phyloP scores from a whole-genome alignment of 2,113 vertebrate genomes.

The Nesospiza acunhae region DNA sequence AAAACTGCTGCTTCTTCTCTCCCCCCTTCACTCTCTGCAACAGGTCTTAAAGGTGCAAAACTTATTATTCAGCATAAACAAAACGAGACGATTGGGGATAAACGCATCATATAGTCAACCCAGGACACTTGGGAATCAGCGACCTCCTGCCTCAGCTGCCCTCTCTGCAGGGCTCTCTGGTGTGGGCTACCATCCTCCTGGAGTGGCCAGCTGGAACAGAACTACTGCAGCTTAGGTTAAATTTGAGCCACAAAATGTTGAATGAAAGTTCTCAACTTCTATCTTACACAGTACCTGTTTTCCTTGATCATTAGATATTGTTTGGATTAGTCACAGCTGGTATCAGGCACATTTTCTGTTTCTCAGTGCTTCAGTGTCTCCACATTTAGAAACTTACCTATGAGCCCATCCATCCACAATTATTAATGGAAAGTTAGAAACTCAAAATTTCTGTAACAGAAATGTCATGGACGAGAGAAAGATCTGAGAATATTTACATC shows the following conservation, averaged over 20 bases:
- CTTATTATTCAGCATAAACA: too few species aligned
- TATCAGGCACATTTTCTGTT: background rate
- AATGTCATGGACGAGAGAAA: background rate
- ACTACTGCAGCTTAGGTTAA: background rate
- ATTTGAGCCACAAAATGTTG: background rate
- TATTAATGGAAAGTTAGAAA: background rate
- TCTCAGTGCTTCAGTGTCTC: background rate
- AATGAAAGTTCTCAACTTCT: background rate
- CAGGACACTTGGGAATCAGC: background rate
- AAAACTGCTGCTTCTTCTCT: too few species aligned
- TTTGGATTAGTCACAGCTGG: background rate
- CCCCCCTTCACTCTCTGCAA: too few species aligned
- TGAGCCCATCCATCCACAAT: background rate
- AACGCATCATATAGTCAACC: too few species aligned
- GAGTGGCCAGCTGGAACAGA: background rate
- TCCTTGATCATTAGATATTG: background rate
- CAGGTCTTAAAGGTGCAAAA: too few species aligned
- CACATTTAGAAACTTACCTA: background rate
- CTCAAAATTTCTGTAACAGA: background rate
- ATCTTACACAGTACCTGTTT: background rate
- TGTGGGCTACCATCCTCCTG: background rate
- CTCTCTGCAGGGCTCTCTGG: background rate
- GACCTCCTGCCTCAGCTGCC: background rate
- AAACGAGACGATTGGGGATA: too few species aligned
- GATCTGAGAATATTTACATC: background rate